Evolutionary conservation across 2,797 vertebrate species (phyloP).

Genomic region (Pipistrellus nathusii): DNA sequence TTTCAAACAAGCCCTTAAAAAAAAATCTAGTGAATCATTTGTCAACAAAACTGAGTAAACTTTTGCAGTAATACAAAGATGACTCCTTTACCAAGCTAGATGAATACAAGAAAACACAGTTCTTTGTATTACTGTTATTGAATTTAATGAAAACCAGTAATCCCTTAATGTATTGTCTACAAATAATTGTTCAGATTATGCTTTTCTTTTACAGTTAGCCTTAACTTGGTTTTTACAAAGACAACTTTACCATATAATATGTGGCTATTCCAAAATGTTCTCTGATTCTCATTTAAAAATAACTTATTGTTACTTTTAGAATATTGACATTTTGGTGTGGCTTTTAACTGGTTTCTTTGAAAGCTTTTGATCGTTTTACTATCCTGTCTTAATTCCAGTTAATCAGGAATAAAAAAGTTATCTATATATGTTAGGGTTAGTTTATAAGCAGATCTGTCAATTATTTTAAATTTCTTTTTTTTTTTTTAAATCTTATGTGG

Average conservation of each 20-base stretch:
- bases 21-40: neutral
- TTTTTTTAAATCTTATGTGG: too few relatives aligned
- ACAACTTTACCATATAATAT: neutral
- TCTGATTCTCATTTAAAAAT: neutral
- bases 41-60: neutral
- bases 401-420: neutral
- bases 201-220: neutral
- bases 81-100: neutral
- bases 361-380: neutral
- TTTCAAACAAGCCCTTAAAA: neutral
- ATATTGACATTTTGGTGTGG: neutral
- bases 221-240: neutral
- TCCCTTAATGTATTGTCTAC: neutral
- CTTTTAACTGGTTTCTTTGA: neutral
- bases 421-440: neutral
- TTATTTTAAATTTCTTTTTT: neutral
- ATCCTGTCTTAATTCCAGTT: neutral
- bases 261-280: neutral
- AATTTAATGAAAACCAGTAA: neutral
- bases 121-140: neutral
- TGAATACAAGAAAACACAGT: neutral
- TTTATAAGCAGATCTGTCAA: neutral
- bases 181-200: neutral
- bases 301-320: neutral
- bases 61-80: neutral